Base-by-base conservation (phyloP, 1,140 invertebrate species). In the Chironomus striatipennis region DNA sequence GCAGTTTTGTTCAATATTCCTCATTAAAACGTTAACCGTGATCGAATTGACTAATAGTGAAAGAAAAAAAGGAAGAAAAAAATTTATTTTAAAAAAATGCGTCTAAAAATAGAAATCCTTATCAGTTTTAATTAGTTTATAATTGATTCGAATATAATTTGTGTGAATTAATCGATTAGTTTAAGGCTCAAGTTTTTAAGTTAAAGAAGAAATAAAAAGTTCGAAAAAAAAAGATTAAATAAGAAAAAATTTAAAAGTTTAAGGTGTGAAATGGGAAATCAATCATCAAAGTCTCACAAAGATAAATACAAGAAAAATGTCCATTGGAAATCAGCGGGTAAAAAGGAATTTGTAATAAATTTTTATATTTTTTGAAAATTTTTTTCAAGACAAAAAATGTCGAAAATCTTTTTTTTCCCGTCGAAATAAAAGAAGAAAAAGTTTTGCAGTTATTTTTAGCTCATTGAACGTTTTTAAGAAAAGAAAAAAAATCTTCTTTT, bases 301-400 rank as follows among this genome's bases (percentile, higher is more conserved):
- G 77, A 78, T 78, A 86, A 86, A 78, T 85, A 86, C 78, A 87
- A 88, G 77, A 90, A 90, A 83, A 87, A 88, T 85, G 87, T 89
- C 75, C 87, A 87, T 82, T 89, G 88, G 88, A 89, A 88, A 83
- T 85, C 88, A 73, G 88, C 88, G 88, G 88, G 88, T 89, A 86
- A 77, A 86, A 77, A 76, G 43, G 57, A 80, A 77, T 75, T 75
- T 74, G 64, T 70, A 73, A 64, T 76, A 76, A 75, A 70, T 74
- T 24, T 24, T 42, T 75, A 74, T 75, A 75, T 77, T 77, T 77
- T 77, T 75, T 77, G 76, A 77, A 74, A 75, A 76, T 76, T 77
- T 81, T 78, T 77, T 78, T 79, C 78, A 79, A 78, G 79, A 76
- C 79, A 79, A 70, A 70, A 73, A 74, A 77, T 78, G 73, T 75